Evolutionary conservation across 2,888 invertebrate species (phyloP), one percentile per base, ranked within the genome.

Genomic region (Hypomecis atomaria): DNA sequence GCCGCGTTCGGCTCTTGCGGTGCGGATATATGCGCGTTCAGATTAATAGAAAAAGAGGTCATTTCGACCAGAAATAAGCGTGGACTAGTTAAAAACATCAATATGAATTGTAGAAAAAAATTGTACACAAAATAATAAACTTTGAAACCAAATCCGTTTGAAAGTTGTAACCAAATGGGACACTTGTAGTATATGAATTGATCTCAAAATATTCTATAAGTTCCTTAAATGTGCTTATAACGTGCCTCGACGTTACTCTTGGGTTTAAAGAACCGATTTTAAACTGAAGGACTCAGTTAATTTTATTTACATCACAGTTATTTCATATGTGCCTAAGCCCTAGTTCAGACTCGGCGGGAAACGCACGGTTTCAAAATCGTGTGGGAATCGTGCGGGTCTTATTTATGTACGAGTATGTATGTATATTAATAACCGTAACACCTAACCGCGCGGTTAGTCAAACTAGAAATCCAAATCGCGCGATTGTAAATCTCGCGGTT

Each of bases 171-270:
- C 60, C 66, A 69, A 68, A 69, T 56, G 53, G 49, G 59, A 61
- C 42, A 42, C 38, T 55, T 54, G 53, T 49, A 77, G 74, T 74
- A 86, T 87, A 77, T 74, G 70, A 76, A 76, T 76, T 68, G 70
- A 70, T 70, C 70, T 70, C 70, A 70, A 61, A 62, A 55, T 62
- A 58, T 76, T 62, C 37, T 42, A 40, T 84, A 83, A 89, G 90
- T 90, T 91, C 90, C 90, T 90, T 79, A 77, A 70, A 78, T 79
- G 78, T 74, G 77, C 75, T 79, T 83, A 83, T 78, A 73, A 63
- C 74, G 73, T 81, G 83, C 84, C 83, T 83, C 84, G 67, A 64
- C 69, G 79, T 83, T 75, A 59, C 38, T 36, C 77, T 81, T 81
- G 65, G 73, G 74, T 52, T 52, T 5, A 42, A 23, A 11, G 47